Percentiles rank a stretch among this genome's conserved stretches.
Evolutionary conservation across 92 coral and sea anemone genomes (phyloP).

Genomic region (Plumapathes pennacea): DNA sequence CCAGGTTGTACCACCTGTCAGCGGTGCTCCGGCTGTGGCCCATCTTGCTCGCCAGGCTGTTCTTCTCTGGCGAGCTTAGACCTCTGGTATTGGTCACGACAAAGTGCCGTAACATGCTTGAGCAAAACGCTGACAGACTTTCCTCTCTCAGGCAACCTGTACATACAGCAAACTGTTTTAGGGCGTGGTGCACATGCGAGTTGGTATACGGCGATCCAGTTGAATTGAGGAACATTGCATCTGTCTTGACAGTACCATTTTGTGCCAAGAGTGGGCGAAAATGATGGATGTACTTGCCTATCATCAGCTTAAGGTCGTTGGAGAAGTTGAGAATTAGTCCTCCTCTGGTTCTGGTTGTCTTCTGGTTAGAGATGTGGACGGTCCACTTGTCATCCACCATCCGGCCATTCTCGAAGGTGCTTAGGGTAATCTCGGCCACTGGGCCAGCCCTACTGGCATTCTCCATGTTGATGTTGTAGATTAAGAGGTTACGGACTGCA

Average conservation of each 20-base stretch:
- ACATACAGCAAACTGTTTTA: constrained; percentile 12
- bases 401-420: constrained; percentile 3
- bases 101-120: constrained; percentile 9
- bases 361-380: constrained; percentile 13
- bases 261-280: constrained; percentile 12
- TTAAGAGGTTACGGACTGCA: constrained; percentile 11
- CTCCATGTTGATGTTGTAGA: constrained; percentile 2
- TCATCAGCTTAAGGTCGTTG: constrained; percentile 9
- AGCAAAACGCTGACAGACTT: constrained; percentile 14
- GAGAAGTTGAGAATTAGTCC: constrained; percentile 14
- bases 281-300: constrained; percentile 4
- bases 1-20: neutral
- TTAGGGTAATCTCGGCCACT: constrained; percentile 12
- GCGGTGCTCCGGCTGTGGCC: constrained; percentile 9
- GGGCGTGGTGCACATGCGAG: constrained; percentile 20
- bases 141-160: constrained; percentile 13
- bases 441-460: constrained; percentile 11
- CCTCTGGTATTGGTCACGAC: constrained; percentile 9
- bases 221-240: constrained; percentile 3
- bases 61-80: constrained; percentile 16
- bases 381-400: constrained; percentile 16
- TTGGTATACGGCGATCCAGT: constrained; percentile 12
- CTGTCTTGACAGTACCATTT: constrained; percentile 10
- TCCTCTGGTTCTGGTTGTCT: constrained; percentile 13
- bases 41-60: constrained; percentile 14